Base-by-base conservation (phyloP, 2,797 vertebrate species). In the Halcyon badia region DNA sequence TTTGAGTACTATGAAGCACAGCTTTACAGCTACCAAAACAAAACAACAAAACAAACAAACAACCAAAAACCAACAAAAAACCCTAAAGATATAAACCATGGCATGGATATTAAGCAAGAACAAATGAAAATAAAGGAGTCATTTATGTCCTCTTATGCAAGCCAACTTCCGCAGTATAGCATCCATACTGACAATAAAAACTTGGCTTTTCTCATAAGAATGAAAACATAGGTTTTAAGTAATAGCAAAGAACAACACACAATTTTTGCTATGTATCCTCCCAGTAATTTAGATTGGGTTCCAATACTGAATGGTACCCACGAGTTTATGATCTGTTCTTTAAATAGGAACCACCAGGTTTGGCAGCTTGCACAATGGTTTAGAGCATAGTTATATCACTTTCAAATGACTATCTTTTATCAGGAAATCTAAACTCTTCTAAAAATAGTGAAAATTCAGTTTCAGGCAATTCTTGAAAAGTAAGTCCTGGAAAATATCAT, bases 141-240 rank as follows among this genome's bases (percentile, higher is more conserved):
- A 14, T 7, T 68, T 33, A 8, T 2, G 6, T 15, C 25, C 21
- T 64, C n/a, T 5, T 48, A 6, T 35, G 14, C 33, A 69, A 70
- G 35, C 4, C 31, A 58, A 3, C 17, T 25, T n/a, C 25, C 42
- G 10, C 64, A 72, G 0, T 3, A 16, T 0, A 54, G 6, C 18
- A 76, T n/a, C 62, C 37, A 46, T 12, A 22, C 48, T 31, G 6
- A 5, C 42, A 42, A 21, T 14, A 60, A 84, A 41, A 6, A 75
- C 10, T 19, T 60, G 26, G 0, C 28, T 85, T 20, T 87, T 18
- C 31, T 80, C n/a, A 46, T 35, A 14, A 72, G 37, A 90, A 65
- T 4, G 20, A 70, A 39, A 78, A 11, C 12, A 37, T 12, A 13
- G 31, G 35, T 26, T 35, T 26, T 39, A 57, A 51, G 28, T 31